A percentile compares a stretch with the other conserved stretches of the same genome.
These are phyloP conservation scores for Drosophila acutilabella DNA, from an alignment of 2,888 invertebrate species.

Conservation along the genomic window DNA sequence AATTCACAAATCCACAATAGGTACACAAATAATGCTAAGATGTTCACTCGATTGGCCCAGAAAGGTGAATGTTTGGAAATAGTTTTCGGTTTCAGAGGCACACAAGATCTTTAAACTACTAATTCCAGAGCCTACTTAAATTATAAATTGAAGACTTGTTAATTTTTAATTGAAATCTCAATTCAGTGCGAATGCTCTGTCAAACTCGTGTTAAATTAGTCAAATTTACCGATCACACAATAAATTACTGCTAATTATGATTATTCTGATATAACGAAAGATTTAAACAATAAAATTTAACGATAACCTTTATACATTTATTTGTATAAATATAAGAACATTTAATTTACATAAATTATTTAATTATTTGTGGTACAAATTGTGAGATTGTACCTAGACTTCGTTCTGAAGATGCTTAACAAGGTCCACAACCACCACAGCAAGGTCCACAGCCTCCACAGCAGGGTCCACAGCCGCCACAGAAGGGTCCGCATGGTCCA, in stretches of 20 bases:
- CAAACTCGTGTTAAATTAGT: no score
- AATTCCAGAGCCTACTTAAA: neutral
- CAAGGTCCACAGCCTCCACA: slow-evolving; percentile 1
- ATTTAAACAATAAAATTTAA: no score
- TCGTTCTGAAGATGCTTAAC: neutral
- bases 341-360: neutral
- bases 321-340: neutral
- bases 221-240: no score
- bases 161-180: no score
- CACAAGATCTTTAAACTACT: neutral
- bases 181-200: no score
- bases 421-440: neutral
- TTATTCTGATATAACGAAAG: no score
- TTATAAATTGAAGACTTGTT: no score
- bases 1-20: neutral
- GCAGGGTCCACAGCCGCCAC: slow-evolving; percentile 9
- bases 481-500: slow-evolving; percentile 7
- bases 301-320: no score
- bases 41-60: neutral
- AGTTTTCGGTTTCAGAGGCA: no score
- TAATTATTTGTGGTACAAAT: neutral
- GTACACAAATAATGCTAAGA: slow-evolving; percentile 1
- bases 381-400: neutral
- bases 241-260: no score
- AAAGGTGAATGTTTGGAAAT: neutral